A percentile compares a stretch with the other conserved stretches of the same genome.
These are phyloP conservation scores for Xestoiulus laeticollis DNA, from an alignment of 2,888 invertebrate genomes.

Conservation along the genomic window DNA sequence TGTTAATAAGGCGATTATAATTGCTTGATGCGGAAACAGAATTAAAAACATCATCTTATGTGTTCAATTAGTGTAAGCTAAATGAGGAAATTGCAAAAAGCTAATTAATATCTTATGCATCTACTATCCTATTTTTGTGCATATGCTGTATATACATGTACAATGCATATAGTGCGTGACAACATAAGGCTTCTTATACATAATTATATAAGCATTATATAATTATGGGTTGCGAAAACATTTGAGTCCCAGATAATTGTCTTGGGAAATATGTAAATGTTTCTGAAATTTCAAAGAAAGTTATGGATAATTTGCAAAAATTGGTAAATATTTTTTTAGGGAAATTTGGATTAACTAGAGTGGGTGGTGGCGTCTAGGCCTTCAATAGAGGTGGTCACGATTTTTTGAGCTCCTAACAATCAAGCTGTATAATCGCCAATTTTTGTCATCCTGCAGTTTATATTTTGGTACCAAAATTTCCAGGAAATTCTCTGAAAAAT, in stretches of 20 bases:
- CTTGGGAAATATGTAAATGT: too few relatives aligned
- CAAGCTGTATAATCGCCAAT: too few relatives aligned
- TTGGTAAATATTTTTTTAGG: too few relatives aligned
- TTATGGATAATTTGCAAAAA: too few relatives aligned
- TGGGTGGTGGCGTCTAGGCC: too few relatives aligned
- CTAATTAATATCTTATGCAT: not conserved
- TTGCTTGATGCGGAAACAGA: not conserved
- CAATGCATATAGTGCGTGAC: not conserved
- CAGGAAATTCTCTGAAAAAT: too few relatives aligned
- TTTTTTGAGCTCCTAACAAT: too few relatives aligned
- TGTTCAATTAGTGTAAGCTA: slow-evolving; percentile 18
- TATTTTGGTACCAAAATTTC: too few relatives aligned
- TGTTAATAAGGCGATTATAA: slow-evolving; percentile 12
- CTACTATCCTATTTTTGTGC: not conserved
- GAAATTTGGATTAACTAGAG: too few relatives aligned
- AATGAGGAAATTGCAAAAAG: not conserved
- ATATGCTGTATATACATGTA: not conserved
- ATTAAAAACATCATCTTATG: not conserved
- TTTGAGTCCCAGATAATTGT: not conserved
- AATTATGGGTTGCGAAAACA: not conserved
- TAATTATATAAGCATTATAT: not conserved
- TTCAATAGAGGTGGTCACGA: too few relatives aligned
- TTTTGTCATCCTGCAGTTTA: too few relatives aligned
- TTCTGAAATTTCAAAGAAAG: too few relatives aligned
- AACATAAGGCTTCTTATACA: not conserved